These are phyloP conservation scores for Drosophila rellima DNA, from an alignment of 2,888 invertebrate species.

Conservation along the genomic window DNA sequence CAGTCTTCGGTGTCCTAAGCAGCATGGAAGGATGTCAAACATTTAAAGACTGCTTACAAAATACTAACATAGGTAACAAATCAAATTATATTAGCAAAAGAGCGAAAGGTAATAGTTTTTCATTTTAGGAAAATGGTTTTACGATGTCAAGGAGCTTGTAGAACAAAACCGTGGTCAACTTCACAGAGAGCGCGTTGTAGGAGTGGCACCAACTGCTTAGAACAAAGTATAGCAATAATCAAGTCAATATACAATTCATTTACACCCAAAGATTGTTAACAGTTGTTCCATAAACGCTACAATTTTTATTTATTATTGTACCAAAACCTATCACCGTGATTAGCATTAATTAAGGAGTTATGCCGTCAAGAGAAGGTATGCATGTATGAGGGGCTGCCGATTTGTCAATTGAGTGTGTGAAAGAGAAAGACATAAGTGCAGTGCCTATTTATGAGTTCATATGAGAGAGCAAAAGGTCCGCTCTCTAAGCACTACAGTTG, in stretches of 20 bases:
- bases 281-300: slow-evolving; percentile 37
- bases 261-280: slow-evolving; percentile 52
- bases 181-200: slow-evolving; percentile 79
- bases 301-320: neutral
- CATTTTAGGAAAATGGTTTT: slow-evolving; percentile 88
- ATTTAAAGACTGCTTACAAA: slow-evolving; percentile 91
- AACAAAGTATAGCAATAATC: neutral
- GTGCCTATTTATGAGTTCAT: too few relatives aligned
- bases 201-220: slow-evolving; percentile 58
- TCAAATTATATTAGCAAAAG: neutral
- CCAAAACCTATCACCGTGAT: neutral
- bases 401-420: too few relatives aligned
- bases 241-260: slow-evolving; percentile 8
- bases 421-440: too few relatives aligned
- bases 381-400: too few relatives aligned
- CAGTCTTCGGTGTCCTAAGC: slow-evolving; percentile 95
- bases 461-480: too few relatives aligned
- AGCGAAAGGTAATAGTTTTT: neutral
- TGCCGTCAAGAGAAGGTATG: neutral
- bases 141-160: slow-evolving; percentile 88
- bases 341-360: neutral
- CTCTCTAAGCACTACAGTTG: too few relatives aligned
- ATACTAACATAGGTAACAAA: slow-evolving; percentile 89
- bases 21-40: slow-evolving; percentile 97
- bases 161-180: slow-evolving; percentile 81